Percentiles rank a stretch among this genome's conserved stretches.
These are phyloP conservation scores for Tauraco erythrolophus DNA, from an alignment of 2,113 vertebrate species.

Conservation along the genomic window DNA sequence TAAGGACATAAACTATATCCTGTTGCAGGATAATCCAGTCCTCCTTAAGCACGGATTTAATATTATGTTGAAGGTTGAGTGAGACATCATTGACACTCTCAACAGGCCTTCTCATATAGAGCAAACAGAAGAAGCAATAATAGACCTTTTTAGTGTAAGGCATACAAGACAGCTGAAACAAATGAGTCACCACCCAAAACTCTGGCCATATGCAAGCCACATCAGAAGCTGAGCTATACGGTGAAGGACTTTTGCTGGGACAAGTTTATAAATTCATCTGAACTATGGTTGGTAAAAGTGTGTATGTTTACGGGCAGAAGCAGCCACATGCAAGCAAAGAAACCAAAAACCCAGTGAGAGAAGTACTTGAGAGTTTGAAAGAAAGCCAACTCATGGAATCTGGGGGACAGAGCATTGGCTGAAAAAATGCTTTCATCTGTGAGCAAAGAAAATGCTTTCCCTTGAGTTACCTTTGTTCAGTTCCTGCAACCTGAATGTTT, in stretches of 20 bases:
- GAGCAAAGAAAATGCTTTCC: background rate
- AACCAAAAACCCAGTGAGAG: background rate
- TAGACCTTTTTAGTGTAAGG: background rate
- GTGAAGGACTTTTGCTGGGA: background rate
- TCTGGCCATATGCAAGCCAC: background rate
- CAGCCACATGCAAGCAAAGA: background rate
- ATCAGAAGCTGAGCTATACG: background rate
- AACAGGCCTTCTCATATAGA: background rate
- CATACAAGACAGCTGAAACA: background rate
- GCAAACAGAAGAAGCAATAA: background rate
- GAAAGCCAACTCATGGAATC: background rate
- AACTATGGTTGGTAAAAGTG: background rate
- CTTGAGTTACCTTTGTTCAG: background rate
- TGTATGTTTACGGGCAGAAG: background rate
- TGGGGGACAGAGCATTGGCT: background rate
- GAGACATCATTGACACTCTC: background rate
- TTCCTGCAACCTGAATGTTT: background rate
- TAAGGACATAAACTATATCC: background rate
- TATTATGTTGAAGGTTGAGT: background rate
- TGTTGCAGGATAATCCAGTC: background rate
- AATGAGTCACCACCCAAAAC: background rate
- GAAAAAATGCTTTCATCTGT: background rate
- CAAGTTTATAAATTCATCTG: background rate
- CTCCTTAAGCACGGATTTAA: background rate
- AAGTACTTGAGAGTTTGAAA: background rate